phyloP scores from a whole-genome alignment of 2,797 vertebrate genomes.

The Microctenopoma stevenorrisi region DNA sequence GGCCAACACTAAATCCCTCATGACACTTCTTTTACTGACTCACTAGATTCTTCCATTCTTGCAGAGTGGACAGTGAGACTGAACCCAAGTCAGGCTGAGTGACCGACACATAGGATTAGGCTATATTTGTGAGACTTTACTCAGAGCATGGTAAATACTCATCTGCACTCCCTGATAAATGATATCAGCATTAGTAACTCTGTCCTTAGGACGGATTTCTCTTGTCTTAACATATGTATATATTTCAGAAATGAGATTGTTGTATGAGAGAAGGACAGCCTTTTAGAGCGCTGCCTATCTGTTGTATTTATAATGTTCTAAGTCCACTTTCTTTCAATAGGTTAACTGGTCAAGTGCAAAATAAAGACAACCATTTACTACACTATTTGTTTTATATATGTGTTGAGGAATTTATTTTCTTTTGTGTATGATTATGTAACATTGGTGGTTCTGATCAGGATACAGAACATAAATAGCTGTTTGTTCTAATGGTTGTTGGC shows the following conservation, averaged over 20 bases:
- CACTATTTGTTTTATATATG: background rate
- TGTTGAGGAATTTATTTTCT: background rate
- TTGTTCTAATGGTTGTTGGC: background rate
- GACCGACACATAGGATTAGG: conserved; percentile 47
- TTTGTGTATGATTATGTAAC: background rate
- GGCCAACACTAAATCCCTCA: conserved; percentile 45
- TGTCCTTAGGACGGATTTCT: conserved; percentile 13
- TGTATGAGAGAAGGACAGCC: conserved; percentile 2
- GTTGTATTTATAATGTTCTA: background rate
- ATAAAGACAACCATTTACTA: background rate
- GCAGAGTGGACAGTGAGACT: conserved; percentile 39
- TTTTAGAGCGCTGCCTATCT: background rate
- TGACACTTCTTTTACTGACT: conserved; percentile 54
- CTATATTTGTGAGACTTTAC: conserved; percentile 61
- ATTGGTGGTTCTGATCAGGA: too few relatives aligned
- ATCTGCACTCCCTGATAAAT: conserved; percentile 35
- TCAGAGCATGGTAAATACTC: conserved; percentile 56
- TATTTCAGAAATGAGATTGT: background rate
- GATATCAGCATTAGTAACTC: conserved; percentile 30
- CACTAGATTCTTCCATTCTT: conserved; percentile 54
- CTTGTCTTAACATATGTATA: conserved; percentile 9
- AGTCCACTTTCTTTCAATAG: background rate
- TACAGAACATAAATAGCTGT: background rate
- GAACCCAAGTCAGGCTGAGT: conserved; percentile 48
- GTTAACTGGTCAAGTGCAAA: background rate